Percentiles rank a stretch among this genome's conserved stretches.
phyloP scores from a whole-genome alignment of 2,888 invertebrate genomes.

The Parapristionchus giblindavisi region DNA sequence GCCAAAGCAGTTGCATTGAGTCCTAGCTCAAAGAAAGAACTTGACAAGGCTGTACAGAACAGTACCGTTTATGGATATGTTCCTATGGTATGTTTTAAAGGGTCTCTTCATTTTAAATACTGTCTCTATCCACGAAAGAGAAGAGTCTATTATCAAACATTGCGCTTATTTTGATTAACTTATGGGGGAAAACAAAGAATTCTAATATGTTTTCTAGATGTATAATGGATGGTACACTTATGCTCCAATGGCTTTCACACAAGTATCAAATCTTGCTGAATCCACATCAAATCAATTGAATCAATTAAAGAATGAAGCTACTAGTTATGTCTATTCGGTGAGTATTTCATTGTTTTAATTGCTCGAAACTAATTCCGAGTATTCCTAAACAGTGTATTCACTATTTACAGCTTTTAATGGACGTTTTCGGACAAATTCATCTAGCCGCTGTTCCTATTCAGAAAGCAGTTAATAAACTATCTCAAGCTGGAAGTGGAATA shows the following conservation, averaged over 20 bases:
- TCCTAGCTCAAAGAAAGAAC: conserved; percentile 7
- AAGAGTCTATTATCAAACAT: too few relatives aligned
- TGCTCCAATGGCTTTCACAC: conserved; percentile 20
- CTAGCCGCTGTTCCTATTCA: conserved; percentile 8
- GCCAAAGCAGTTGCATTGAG: conserved; percentile 17
- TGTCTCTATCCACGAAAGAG: not conserved
- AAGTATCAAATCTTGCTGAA: conserved; percentile 14
- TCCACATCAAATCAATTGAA: conserved; percentile 16
- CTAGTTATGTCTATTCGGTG: conserved; percentile 31
- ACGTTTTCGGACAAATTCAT: conserved; percentile 24
- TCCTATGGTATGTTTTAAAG: conserved; percentile 4
- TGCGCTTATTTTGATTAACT: too few relatives aligned
- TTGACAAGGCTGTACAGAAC: conserved; percentile 27
- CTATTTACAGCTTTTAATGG: conserved; percentile 13
- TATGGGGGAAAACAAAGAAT: too few relatives aligned
- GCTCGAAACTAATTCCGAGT: not conserved
- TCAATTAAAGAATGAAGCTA: not conserved
- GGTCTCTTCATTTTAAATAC: not conserved
- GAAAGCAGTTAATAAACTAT: conserved; percentile 14
- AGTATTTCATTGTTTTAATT: not conserved
- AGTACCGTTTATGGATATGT: conserved; percentile 19
- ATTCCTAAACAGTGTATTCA: not conserved
- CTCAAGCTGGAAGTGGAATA: conserved; percentile 11
- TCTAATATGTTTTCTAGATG: not conserved
- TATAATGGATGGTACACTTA: conserved; percentile 30